Conservation (phyloP, 1,140 invertebrate species). For the Platorchestia sp. region DNA sequence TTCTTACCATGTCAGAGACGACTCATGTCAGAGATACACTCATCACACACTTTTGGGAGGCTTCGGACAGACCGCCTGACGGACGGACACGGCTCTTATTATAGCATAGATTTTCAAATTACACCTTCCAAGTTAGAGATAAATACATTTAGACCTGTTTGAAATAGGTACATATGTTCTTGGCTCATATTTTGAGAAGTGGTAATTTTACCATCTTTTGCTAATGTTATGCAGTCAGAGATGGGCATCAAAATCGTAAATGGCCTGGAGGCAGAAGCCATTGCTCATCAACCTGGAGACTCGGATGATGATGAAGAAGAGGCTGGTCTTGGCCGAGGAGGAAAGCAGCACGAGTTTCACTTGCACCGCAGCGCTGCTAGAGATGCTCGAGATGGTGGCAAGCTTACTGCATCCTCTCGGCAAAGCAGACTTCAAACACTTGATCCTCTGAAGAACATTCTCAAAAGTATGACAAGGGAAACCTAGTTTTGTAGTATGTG, state of each 20-base stretch:
- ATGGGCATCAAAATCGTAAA: conserved; percentile 76
- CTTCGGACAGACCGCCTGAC: too few species aligned
- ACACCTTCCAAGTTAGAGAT: too few species aligned
- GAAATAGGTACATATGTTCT: too few species aligned
- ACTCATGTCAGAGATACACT: too few species aligned
- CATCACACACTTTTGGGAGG: too few species aligned
- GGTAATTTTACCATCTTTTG: background rate
- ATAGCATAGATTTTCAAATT: too few species aligned
- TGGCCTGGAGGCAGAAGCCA: conserved; percentile 83
- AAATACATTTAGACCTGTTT: too few species aligned
- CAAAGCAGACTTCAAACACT: conserved; percentile 56
- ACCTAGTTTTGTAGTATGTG: background rate
- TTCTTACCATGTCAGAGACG: too few species aligned
- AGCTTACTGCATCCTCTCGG: conserved; percentile 7
- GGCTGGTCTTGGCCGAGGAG: conserved; percentile 60
- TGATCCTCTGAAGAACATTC: conserved; percentile 66
- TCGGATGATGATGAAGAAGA: conserved; percentile 74
- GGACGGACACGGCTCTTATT: too few species aligned
- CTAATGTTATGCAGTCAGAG: conserved; percentile 61
- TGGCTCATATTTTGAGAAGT: too few species aligned
- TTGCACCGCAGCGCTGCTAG: background rate
- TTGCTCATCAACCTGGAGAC: conserved; percentile 82
- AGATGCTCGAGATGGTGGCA: background rate
- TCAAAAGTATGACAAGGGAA: conserved; percentile 70
- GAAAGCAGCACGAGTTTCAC: conserved; percentile 52